These are phyloP conservation scores for Epinotia ramella DNA, from an alignment of 2,888 invertebrate genomes.

Conservation along the genomic window DNA sequence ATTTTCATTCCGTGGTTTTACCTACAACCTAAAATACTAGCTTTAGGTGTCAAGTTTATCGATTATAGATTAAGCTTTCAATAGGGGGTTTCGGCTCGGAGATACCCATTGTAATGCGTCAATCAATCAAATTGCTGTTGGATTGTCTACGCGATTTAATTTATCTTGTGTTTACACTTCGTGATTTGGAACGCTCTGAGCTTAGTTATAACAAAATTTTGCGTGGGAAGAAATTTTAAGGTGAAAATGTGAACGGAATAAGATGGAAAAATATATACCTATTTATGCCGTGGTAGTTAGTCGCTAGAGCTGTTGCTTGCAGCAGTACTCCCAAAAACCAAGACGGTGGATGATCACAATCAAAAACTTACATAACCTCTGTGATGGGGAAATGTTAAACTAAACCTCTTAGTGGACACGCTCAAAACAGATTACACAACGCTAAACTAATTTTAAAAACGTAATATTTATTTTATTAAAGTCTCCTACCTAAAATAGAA, in stretches of 20 bases:
- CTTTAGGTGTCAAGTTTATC: conserved; percentile 47
- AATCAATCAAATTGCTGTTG: conserved; percentile 46
- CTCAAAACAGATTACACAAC: background rate
- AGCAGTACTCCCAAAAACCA: no score
- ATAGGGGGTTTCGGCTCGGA: conserved; percentile 37
- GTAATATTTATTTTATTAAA: background rate
- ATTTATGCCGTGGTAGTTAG: no score
- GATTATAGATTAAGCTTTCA: conserved; percentile 53
- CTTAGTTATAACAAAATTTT: background rate
- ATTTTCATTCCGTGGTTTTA: conserved; percentile 21
- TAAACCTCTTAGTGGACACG: no score
- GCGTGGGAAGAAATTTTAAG: no score
- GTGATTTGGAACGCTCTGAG: conserved; percentile 10
- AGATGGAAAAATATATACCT: no score
- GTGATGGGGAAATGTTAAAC: no score
- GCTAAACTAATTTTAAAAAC: background rate
- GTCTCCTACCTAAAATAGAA: background rate
- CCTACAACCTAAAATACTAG: conserved; percentile 32
- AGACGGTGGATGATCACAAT: no score
- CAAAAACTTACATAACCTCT: no score
- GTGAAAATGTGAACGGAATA: background rate
- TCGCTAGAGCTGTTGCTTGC: no score
- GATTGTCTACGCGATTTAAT: conserved; percentile 42
- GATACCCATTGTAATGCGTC: conserved; percentile 47
- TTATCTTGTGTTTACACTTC: conserved; percentile 39